Conservation (phyloP, 1,140 invertebrate species). For the Cydia pomonella region DNA sequence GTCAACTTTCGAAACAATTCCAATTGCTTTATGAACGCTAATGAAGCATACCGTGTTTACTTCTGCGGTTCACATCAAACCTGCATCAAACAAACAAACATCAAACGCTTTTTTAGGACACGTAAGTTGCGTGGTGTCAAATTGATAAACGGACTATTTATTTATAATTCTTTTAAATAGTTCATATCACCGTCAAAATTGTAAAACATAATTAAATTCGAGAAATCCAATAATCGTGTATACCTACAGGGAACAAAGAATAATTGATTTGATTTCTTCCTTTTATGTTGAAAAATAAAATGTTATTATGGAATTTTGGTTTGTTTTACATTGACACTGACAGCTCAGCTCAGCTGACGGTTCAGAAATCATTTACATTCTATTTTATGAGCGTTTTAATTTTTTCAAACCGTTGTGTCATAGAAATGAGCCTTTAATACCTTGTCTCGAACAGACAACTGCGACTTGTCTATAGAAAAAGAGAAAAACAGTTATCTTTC, state of each 20-base stretch:
- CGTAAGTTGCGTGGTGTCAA: constrained; percentile 21
- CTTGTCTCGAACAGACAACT: background rate
- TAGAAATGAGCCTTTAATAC: background rate
- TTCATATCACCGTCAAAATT: no score
- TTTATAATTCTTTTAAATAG: background rate
- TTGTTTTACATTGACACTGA: background rate
- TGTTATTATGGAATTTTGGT: background rate
- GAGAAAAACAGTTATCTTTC: constrained; percentile 33
- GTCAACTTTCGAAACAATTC: background rate
- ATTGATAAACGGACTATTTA: background rate
- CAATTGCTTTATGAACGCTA: background rate
- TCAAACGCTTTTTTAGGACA: constrained; percentile 16
- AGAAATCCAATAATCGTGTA: background rate
- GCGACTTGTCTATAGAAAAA: constrained; percentile 30
- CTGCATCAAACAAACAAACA: no score
- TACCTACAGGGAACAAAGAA: background rate
- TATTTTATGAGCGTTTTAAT: background rate
- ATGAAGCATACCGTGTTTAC: background rate
- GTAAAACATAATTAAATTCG: no score
- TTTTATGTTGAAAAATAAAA: constrained; percentile 2
- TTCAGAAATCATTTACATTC: background rate
- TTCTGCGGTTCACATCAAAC: background rate
- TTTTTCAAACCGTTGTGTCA: background rate
- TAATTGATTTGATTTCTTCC: background rate
- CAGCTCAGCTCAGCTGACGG: background rate